Base-by-base conservation (phyloP, 1,140 invertebrate species). In the Lethocerus indicus region DNA sequence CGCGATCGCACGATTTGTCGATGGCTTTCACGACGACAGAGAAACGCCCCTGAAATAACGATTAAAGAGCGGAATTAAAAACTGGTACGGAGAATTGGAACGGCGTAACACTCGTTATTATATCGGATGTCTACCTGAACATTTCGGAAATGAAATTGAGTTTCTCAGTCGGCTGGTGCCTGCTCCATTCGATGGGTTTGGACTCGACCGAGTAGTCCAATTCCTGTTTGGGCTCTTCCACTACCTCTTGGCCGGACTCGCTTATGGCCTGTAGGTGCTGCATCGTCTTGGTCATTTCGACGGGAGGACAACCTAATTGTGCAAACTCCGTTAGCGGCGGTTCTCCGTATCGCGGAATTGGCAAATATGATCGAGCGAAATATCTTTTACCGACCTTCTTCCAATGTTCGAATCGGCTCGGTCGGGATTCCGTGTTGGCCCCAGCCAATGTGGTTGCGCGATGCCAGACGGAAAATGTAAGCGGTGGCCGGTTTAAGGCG, bases 371-470 rank as follows among this genome's bases (percentile, higher is more conserved):
- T n/a, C n/a, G n/a, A n/a, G n/a, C n/a, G n/a, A n/a, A n/a, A n/a
- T n/a, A n/a, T n/a, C n/a, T n/a, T n/a, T n/a, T n/a, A n/a, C n/a
- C 13, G 56, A 53, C 80, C 81, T 16, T 67, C 60, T 45, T 71
- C 69, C 53, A 74, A 73, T 1, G 85, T 87, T 57, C 77, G 78
- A 6, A 83, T 64, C 1, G 78, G 60, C 51, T 75, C 71, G 5
- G 83, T 80, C 0, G 80, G 76, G 25, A 86, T 78, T 37, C 85
- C 81, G 54, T 76, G 75, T 44, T 83, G 81, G 60, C 85, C 84
- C 86, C 87, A 90, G n/a, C 92, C 93, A 60, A 97, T 89, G 28
- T 78, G 77, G 65, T 98, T 98, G 46, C 78, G 74, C 1, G 89
- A 88, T 2, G 83, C 76, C 7, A 98, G 66, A 46, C 92, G 72